These are phyloP conservation scores for Psilopsiagon aymara DNA, from an alignment of 2,113 vertebrate genomes.

Conservation along the genomic window DNA sequence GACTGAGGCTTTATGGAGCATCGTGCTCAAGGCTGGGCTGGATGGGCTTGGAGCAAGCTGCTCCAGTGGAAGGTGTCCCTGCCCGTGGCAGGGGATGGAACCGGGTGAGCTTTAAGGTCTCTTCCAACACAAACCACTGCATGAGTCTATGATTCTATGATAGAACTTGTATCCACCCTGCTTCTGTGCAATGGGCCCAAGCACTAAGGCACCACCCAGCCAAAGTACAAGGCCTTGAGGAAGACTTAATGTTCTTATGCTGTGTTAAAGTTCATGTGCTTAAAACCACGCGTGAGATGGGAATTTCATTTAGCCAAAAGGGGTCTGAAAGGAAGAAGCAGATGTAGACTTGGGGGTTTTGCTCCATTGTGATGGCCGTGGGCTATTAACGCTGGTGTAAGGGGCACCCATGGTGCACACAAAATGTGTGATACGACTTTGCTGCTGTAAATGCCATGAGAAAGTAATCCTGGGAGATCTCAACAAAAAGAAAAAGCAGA, in stretches of 20 bases:
- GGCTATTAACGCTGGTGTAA: background rate
- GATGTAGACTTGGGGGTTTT: background rate
- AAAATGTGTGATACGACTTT: background rate
- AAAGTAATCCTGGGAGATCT: background rate
- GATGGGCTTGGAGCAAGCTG: background rate
- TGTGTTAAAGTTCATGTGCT: background rate
- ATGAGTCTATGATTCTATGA: too few species aligned
- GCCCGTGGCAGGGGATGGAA: background rate
- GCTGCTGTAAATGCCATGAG: background rate
- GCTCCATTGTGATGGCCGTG: background rate
- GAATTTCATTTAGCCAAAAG: background rate
- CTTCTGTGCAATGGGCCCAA: too few species aligned
- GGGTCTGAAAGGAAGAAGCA: background rate
- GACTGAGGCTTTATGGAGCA: too few species aligned
- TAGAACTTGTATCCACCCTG: too few species aligned
- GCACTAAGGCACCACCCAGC: background rate
- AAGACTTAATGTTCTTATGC: background rate
- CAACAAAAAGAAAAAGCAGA: background rate
- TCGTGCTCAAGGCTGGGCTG: background rate
- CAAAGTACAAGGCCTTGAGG: too few species aligned
- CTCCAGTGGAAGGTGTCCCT: background rate
- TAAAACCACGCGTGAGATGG: background rate
- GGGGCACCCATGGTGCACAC: background rate
- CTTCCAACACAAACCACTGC: too few species aligned
- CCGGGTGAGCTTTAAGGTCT: fast-evolving